Percentiles rank a stretch among this genome's conserved stretches.
Evolutionary conservation across 2,888 invertebrate species (phyloP).

Genomic region (Rhopalosiphum nymphaeae): DNA sequence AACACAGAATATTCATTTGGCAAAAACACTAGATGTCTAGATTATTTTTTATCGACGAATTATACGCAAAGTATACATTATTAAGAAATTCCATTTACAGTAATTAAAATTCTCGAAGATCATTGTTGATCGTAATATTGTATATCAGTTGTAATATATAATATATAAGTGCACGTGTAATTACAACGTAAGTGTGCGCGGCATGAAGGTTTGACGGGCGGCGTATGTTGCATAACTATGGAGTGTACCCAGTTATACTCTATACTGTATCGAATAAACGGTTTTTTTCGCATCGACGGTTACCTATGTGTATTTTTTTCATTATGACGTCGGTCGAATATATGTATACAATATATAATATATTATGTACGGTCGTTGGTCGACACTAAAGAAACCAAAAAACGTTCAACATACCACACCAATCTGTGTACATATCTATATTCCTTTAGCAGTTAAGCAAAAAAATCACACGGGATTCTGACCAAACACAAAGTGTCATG

Average conservation of each 20-base stretch:
- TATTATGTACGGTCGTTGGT: not conserved
- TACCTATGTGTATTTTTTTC: not conserved
- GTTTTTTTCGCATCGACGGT: not conserved
- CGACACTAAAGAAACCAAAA: conserved; percentile 14
- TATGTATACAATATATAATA: not conserved
- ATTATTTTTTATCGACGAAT: not conserved
- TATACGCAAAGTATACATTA: not conserved
- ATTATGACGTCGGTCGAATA: not conserved
- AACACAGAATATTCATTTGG: not conserved
- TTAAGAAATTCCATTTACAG: not conserved
- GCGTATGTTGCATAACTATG: conserved; percentile 16
- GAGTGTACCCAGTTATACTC: not conserved
- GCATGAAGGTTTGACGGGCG: not conserved
- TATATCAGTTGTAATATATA: not conserved
- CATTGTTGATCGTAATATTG: not conserved
- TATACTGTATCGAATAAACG: not conserved
- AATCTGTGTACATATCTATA: not conserved
- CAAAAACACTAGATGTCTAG: not conserved
- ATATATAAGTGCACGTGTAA: not conserved
- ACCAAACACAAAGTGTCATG: not conserved
- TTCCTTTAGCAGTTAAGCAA: not conserved
- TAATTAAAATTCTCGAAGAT: not conserved
- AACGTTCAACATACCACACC: not conserved
- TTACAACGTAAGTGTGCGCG: not conserved
- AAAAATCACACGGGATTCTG: not conserved